phyloP scores from a whole-genome alignment of 2,888 invertebrate genomes.

The Abrostola triplasia region DNA sequence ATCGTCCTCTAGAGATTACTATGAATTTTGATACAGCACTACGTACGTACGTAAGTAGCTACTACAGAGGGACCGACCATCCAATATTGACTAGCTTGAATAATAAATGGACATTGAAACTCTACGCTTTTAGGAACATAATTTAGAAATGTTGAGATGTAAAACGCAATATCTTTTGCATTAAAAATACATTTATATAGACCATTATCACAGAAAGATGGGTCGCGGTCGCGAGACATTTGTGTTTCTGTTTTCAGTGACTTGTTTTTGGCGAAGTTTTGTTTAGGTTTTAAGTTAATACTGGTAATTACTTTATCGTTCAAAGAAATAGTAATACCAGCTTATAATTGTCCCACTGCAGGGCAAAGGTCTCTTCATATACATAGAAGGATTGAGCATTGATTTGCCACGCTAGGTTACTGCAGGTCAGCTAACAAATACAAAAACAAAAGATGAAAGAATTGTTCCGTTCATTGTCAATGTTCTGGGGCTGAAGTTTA shows the following conservation, averaged over 20 bases:
- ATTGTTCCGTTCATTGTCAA: too few species aligned
- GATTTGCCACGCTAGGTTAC: too few species aligned
- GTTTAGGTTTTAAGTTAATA: neutral
- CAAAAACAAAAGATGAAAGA: too few species aligned
- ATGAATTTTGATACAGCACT: slow-evolving; percentile 57
- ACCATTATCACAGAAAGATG: neutral
- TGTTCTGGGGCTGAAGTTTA: too few species aligned
- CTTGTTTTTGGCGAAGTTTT: neutral
- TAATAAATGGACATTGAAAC: slow-evolving; percentile 54
- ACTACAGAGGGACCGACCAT: slow-evolving; percentile 39
- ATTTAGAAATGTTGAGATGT: slow-evolving; percentile 28
- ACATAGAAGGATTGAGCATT: too few species aligned
- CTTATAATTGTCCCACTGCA: too few species aligned
- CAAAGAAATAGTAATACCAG: too few species aligned
- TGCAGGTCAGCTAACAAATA: too few species aligned
- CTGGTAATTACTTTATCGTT: too few species aligned
- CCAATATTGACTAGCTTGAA: slow-evolving; percentile 58
- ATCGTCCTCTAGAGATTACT: slow-evolving; percentile 54
- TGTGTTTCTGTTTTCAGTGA: neutral
- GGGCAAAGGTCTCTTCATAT: too few species aligned
- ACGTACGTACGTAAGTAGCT: slow-evolving; percentile 35
- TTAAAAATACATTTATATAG: neutral
- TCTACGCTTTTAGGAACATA: slow-evolving; percentile 47
- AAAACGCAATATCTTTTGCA: slow-evolving; percentile 1
- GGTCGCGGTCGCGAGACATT: neutral